phyloP scores from a whole-genome alignment of 2,113 vertebrate genomes.

The Pyxicephalus adspersus region DNA sequence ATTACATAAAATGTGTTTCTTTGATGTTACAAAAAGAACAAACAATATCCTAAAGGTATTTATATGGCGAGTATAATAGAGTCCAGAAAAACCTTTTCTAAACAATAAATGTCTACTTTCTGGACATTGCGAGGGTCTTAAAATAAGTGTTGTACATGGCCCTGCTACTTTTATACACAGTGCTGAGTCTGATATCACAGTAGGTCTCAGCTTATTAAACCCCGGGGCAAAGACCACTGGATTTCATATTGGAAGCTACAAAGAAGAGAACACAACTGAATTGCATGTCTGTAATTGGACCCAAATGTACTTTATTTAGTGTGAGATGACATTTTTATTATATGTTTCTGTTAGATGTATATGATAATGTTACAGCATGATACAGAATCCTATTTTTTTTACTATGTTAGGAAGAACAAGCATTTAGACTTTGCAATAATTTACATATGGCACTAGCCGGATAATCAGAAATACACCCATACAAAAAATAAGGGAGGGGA shows the following conservation, averaged over 20 bases:
- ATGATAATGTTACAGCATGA: too few species aligned
- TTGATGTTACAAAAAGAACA: too few species aligned
- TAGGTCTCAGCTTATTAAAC: background rate
- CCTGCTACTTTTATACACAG: background rate
- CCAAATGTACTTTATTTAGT: background rate
- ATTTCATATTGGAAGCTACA: slow-evolving; percentile 2
- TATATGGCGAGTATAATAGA: background rate
- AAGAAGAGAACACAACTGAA: background rate
- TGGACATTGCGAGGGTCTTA: background rate
- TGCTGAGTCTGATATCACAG: background rate
- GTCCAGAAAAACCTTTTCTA: background rate
- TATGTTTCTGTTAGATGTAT: too few species aligned
- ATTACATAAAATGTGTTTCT: too few species aligned
- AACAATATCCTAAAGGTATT: background rate
- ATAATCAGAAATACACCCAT: too few species aligned
- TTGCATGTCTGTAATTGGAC: slow-evolving; percentile 2
- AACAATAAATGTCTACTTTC: background rate
- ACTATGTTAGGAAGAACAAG: too few species aligned
- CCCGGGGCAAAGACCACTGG: slow-evolving; percentile 3
- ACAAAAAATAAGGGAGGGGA: too few species aligned
- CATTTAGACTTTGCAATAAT: too few species aligned
- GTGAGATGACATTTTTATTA: background rate
- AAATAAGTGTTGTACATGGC: background rate
- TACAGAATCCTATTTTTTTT: too few species aligned
- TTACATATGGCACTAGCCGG: too few species aligned